Base-by-base conservation (phyloP, 2,113 vertebrate genomes). In the Spea bombifrons region DNA sequence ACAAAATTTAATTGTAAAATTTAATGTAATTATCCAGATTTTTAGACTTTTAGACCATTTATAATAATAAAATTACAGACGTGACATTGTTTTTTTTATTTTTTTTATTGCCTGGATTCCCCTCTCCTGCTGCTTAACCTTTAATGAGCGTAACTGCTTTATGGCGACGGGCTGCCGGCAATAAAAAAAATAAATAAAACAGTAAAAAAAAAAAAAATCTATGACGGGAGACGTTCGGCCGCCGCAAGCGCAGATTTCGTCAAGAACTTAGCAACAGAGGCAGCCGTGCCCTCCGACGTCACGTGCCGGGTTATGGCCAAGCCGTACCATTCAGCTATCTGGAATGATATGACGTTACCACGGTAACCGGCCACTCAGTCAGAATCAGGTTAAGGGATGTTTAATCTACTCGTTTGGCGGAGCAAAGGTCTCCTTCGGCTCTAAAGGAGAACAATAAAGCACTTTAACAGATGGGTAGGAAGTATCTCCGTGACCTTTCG, bases 331-430 rank as follows among this genome's bases (percentile, higher is more conserved):
- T 47, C 7, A 16, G 77, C 83, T 0, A 84, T 85, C 84, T 86
- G 83, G 85, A 89, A 86, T 75, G 86, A 84, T 45, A 5, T 82
- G 44, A 64, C 0, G 72, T 87, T 91, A 76, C 85, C 86, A 87
- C 52, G 85, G 89, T 83, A 91, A 87, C 87, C 5, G 57, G 81
- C 80, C 3, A 1, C 65, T 82, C 82, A 8, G 7, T 30, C 17
- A 81, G 69, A 85, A 82, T 83, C 84, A 87, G 88, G 88, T 87
- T 85, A 86, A 88, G 84, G 76, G 80, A 83, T 85, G 81, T 81
- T 87, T 87, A 81, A 84, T 89, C 85, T 88, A 85, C 84, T 83
- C 30, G 85, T 87, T 87, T 73, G 89, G 83, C 30, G 79, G 84
- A 84, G 82, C 81, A 83, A 85, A 83, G 53, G 75, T 86, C 88